These are phyloP conservation scores for Theretra japonica DNA, from an alignment of 2,888 invertebrate genomes.

Conservation along the genomic window DNA sequence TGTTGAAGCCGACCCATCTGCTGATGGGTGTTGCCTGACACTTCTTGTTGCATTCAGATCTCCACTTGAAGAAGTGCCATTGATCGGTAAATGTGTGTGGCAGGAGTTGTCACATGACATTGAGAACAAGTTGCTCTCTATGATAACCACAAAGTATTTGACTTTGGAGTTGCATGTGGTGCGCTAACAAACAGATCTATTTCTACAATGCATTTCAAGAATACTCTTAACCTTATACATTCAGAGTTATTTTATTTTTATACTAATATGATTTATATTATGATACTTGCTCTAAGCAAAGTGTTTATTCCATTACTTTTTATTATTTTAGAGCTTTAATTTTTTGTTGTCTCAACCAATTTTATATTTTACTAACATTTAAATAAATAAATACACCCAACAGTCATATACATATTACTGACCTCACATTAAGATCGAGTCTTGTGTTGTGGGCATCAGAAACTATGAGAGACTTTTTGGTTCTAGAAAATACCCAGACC, in stretches of 20 bases:
- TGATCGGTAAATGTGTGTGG: conserved; percentile 96
- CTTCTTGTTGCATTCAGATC: conserved; percentile 93
- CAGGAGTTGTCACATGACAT: conserved; percentile 90
- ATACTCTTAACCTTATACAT: conserved; percentile 32
- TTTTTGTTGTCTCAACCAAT: conserved; percentile 17
- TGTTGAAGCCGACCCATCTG: conserved; percentile 86
- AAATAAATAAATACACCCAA: too few species aligned
- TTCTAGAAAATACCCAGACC: too few species aligned
- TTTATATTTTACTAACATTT: conserved; percentile 27
- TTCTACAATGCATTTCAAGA: conserved; percentile 35
- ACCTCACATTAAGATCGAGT: too few species aligned
- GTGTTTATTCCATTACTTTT: conserved; percentile 13
- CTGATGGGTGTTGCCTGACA: conserved; percentile 93
- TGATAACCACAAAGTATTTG: conserved; percentile 89
- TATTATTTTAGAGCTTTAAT: conserved; percentile 27
- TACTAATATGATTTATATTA: not conserved
- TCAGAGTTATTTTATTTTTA: conserved; percentile 9
- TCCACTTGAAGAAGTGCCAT: conserved; percentile 93
- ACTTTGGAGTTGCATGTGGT: conserved; percentile 93
- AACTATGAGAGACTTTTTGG: too few species aligned
- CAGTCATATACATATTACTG: too few species aligned
- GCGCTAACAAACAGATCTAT: conserved; percentile 80
- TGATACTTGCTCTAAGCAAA: conserved; percentile 24
- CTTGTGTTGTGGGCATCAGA: too few species aligned
- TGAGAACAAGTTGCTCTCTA: conserved; percentile 87